Conservation (phyloP, 1,140 invertebrate species). For the Trypoxylus dichotomus region DNA sequence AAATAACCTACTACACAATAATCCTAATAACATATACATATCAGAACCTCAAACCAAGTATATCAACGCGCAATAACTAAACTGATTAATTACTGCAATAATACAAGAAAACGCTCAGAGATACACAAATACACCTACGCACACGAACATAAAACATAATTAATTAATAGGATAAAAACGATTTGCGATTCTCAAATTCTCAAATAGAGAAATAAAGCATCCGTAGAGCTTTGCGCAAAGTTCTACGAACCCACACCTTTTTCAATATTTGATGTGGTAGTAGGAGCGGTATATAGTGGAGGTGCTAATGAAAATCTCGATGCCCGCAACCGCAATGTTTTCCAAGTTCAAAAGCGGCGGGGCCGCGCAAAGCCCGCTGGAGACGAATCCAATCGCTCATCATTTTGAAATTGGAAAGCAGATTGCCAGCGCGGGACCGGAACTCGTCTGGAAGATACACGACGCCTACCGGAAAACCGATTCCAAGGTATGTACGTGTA, state of each 20-base stretch:
- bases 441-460: conserved; percentile 90
- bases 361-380: conserved; percentile 61
- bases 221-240: background rate
- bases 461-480: conserved; percentile 88
- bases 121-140: too few relatives aligned
- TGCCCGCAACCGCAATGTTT: conserved; percentile 29
- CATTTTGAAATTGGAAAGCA: conserved; percentile 89
- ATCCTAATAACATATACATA: too few relatives aligned
- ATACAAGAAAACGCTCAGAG: too few relatives aligned
- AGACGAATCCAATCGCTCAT: conserved; percentile 85
- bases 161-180: too few relatives aligned
- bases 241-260: background rate
- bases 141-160: too few relatives aligned
- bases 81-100: too few relatives aligned
- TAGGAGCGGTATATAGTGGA: conserved; percentile 21
- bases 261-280: background rate
- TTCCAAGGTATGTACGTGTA: conserved; percentile 73
- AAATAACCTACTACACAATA: too few relatives aligned
- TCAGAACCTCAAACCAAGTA: too few relatives aligned
- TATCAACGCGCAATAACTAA: too few relatives aligned
- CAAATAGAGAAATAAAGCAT: background rate
- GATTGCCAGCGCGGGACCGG: conserved; percentile 84
- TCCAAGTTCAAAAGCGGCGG: conserved; percentile 63
- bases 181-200: too few relatives aligned
- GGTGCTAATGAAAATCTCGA: conserved; percentile 30